Conservation (phyloP, 2,888 invertebrate species). For the Lordiphosa fenestrarum region DNA sequence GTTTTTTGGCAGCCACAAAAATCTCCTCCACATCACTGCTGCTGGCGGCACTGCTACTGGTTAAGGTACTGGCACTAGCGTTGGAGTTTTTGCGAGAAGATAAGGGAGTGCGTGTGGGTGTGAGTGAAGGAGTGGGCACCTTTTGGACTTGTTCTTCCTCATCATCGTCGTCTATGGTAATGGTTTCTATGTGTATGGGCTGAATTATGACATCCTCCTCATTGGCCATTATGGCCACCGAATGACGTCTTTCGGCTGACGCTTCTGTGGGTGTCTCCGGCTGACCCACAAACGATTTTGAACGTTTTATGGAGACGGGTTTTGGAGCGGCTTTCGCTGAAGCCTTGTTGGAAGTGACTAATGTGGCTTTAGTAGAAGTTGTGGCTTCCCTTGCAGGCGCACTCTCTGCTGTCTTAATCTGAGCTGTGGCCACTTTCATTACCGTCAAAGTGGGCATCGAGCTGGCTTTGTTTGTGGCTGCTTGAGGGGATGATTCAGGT, state of each 20-base stretch:
- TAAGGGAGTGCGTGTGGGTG: constrained; percentile 1
- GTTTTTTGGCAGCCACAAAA: constrained; percentile 7
- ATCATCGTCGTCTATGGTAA: constrained; percentile 51
- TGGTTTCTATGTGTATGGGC: constrained; percentile 53
- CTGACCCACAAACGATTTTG: constrained; percentile 47
- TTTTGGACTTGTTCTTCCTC: constrained; percentile 30
- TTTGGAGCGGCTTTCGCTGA: constrained; percentile 21
- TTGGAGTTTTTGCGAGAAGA: constrained; percentile 23
- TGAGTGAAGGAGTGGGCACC: constrained; percentile 8
- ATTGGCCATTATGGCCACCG: constrained; percentile 62
- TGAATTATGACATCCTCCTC: constrained; percentile 56
- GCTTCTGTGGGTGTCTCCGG: background rate
- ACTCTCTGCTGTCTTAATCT: background rate
- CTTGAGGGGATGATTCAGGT: background rate
- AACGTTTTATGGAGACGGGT: constrained; percentile 37
- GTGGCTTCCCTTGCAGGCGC: background rate
- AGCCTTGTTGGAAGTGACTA: background rate
- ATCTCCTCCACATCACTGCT: constrained; percentile 62
- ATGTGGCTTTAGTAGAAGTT: background rate
- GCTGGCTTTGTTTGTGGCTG: constrained; percentile 4
- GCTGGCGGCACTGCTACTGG: constrained; percentile 27
- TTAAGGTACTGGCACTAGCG: constrained; percentile 27
- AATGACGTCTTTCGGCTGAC: constrained; percentile 46
- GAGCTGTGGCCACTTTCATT: background rate
- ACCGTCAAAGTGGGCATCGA: background rate